Conservation (phyloP, 2,113 vertebrate genomes). For the Lynx canadensis region DNA sequence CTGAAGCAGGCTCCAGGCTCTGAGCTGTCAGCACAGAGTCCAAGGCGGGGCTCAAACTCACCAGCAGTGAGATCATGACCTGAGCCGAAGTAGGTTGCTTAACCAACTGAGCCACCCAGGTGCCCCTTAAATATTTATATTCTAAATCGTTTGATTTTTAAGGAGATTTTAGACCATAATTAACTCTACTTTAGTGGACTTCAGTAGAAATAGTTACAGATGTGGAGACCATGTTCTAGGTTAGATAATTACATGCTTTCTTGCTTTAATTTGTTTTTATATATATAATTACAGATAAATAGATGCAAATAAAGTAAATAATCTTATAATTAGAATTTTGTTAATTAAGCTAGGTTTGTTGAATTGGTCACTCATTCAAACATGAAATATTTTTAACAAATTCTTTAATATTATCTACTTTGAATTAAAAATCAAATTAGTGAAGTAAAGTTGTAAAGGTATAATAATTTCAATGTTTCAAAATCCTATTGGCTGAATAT, state of each 20-base stretch:
- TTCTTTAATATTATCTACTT: background rate
- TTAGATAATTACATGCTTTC: background rate
- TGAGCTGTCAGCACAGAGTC: too few species aligned
- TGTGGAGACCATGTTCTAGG: background rate
- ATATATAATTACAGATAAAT: background rate
- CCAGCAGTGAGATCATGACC: too few species aligned
- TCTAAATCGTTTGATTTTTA: background rate
- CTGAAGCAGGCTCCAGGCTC: too few species aligned
- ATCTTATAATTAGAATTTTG: background rate
- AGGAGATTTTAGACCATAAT: background rate
- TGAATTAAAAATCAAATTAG: conserved; percentile 6
- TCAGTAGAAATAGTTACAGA: background rate
- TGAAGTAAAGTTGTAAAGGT: background rate
- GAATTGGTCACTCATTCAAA: background rate
- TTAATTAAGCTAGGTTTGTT: background rate
- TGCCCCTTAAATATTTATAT: background rate
- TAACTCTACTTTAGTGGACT: background rate
- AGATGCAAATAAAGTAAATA: conserved; percentile 9
- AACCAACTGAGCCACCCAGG: too few species aligned
- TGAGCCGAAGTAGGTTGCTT: too few species aligned
- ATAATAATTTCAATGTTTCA: background rate
- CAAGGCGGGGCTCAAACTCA: too few species aligned
- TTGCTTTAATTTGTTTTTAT: background rate
- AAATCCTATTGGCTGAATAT: background rate
- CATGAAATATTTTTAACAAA: background rate